Percentiles rank a stretch among this genome's conserved stretches.
Evolutionary conservation across 1,140 invertebrate genomes (phyloP).

Genomic region (Hirudo medicinalis): DNA sequence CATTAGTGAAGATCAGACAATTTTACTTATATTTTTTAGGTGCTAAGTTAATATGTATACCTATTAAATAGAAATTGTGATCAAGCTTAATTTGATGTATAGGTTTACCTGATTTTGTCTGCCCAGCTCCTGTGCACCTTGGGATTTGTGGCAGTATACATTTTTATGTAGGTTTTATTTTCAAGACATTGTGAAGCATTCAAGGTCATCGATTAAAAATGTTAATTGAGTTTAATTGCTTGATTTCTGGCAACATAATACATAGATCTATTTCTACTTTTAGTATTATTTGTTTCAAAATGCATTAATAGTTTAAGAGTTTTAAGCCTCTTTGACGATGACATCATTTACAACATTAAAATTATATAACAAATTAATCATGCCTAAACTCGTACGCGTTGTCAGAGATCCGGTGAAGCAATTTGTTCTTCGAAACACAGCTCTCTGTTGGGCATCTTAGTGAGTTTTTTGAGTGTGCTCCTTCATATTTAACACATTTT

Average conservation of each 20-base stretch:
- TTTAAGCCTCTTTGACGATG: too few relatives aligned
- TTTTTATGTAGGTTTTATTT: constrained; percentile 22
- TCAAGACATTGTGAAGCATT: constrained; percentile 10
- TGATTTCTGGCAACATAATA: too few relatives aligned
- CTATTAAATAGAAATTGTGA: constrained; percentile 6
- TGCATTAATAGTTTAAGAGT: too few relatives aligned
- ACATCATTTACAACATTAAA: neutral
- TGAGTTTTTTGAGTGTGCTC: constrained; percentile 27
- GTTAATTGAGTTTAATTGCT: too few relatives aligned
- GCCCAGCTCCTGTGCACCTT: constrained; percentile 25
- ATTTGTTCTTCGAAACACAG: constrained; percentile 27
- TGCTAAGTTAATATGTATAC: neutral
- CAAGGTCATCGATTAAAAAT: too few relatives aligned
- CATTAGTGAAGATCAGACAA: too few relatives aligned
- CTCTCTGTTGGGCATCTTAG: constrained; percentile 33
- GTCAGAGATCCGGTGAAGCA: constrained; percentile 25
- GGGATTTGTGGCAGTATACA: constrained; percentile 21
- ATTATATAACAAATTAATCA: too few relatives aligned
- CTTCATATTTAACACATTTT: neutral
- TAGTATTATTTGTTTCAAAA: too few relatives aligned
- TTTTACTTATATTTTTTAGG: too few relatives aligned
- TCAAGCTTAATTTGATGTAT: neutral
- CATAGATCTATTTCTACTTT: too few relatives aligned
- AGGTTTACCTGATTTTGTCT: constrained; percentile 25
- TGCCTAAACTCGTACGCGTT: constrained; percentile 15